Conservation (phyloP, 2,888 invertebrate species). For the Molanna angustata region DNA sequence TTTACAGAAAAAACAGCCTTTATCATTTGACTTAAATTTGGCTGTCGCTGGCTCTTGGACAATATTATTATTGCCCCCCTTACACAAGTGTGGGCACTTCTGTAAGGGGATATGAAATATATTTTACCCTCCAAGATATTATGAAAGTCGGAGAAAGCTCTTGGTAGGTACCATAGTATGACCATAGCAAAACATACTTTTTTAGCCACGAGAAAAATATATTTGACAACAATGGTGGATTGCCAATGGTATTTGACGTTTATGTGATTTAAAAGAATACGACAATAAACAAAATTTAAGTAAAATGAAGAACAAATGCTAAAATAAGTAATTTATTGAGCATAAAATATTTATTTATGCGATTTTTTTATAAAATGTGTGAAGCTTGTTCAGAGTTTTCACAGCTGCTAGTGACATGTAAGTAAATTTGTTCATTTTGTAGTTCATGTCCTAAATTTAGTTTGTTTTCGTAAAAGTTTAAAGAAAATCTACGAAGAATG, state of each 20-base stretch:
- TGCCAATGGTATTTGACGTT: constrained; percentile 30
- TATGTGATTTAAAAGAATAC: constrained; percentile 19
- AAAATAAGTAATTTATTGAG: constrained; percentile 45
- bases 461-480: neutral
- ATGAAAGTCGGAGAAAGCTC: no score
- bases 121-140: no score
- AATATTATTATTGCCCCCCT: no score
- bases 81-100: no score
- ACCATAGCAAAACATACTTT: no score
- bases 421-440: constrained; percentile 39
- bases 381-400: constrained; percentile 94
- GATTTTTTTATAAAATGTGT: constrained; percentile 66
- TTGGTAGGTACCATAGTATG: no score
- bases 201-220: constrained; percentile 14
- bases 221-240: constrained; percentile 34
- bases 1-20: no score
- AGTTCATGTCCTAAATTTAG: constrained; percentile 8
- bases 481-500: no score
- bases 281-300: constrained; percentile 50
- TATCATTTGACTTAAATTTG: no score
- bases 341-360: constrained; percentile 50
- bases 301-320: constrained; percentile 56
- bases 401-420: constrained; percentile 76
- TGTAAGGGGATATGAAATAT: no score
- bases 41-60: no score